These are phyloP conservation scores for Brachionus manjavacas DNA, from an alignment of 1,140 invertebrate genomes.

Conservation along the genomic window DNA sequence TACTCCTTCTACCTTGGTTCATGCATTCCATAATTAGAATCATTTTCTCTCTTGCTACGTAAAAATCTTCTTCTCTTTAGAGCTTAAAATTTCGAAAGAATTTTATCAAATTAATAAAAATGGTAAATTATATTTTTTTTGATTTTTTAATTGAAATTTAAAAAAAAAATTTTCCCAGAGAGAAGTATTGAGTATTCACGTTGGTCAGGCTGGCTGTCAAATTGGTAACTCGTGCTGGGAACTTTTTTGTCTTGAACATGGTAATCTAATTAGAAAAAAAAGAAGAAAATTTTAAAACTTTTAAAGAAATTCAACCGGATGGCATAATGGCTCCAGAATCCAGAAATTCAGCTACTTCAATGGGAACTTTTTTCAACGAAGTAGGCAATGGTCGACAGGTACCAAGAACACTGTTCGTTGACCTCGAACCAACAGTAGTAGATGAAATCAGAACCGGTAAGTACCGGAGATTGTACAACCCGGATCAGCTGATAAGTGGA, in stretches of 20 bases:
- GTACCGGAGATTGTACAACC: slow-evolving; percentile 57
- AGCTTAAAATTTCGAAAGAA: slow-evolving; percentile 30
- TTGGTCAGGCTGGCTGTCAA: slow-evolving; percentile 77
- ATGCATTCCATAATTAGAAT: not conserved
- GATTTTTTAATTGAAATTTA: not conserved
- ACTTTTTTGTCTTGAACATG: slow-evolving; percentile 76
- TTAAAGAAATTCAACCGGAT: not conserved
- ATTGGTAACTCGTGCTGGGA: slow-evolving; percentile 73
- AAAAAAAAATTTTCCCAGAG: slow-evolving; percentile 44
- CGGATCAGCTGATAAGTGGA: slow-evolving; percentile 59
- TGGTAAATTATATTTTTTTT: not conserved
- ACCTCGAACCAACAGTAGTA: slow-evolving; percentile 77
- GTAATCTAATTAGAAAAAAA: slow-evolving; percentile 47
- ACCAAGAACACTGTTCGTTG: slow-evolving; percentile 72
- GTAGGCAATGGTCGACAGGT: slow-evolving; percentile 70
- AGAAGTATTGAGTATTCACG: slow-evolving; percentile 75
- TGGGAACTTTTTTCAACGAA: slow-evolving; percentile 60
- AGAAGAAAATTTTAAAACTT: not conserved
- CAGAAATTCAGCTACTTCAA: slow-evolving; percentile 49
- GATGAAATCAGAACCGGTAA: slow-evolving; percentile 59
- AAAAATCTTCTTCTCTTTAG: not conserved
- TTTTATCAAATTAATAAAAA: slow-evolving; percentile 6
- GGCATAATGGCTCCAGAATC: slow-evolving; percentile 8
- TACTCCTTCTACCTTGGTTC: not conserved
- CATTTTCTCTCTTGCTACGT: not conserved